Evolutionary conservation across 2,888 invertebrate genomes (phyloP).

Genomic region (Allolobophora icterica): DNA sequence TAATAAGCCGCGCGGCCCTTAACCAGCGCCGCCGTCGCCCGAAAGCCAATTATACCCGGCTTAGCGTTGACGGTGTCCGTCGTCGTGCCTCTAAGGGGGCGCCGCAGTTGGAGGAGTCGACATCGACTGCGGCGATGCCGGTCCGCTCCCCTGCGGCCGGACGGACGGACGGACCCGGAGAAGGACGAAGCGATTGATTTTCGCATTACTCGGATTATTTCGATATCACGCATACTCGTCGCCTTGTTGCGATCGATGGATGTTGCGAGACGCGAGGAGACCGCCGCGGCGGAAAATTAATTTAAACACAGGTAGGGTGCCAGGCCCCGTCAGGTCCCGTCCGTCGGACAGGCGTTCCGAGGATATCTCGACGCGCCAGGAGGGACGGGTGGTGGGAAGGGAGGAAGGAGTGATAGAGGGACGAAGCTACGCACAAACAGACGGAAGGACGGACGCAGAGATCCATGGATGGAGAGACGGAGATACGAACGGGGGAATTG

Average conservation of each 20-base stretch:
- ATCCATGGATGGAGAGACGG: background rate
- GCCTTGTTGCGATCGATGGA: constrained; percentile 11
- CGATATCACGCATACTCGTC: background rate
- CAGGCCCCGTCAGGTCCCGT: background rate
- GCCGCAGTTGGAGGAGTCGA: background rate
- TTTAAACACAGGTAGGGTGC: constrained; percentile 9
- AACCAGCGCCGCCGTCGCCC: background rate
- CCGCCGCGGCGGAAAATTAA: background rate
- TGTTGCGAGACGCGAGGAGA: background rate
- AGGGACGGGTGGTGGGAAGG: background rate
- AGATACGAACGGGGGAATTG: background rate
- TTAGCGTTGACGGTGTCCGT: constrained; percentile 11
- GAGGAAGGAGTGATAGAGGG: background rate
- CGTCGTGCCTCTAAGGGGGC: background rate
- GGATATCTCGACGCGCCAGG: constrained; percentile 1
- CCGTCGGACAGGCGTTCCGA: background rate
- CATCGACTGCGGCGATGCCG: background rate
- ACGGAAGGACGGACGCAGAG: background rate
- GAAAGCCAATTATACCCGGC: constrained; percentile 12
- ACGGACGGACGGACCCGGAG: background rate
- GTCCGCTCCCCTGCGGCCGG: background rate
- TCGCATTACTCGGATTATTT: constrained; percentile 26
- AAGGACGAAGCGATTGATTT: constrained; percentile 27
- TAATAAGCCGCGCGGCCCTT: constrained; percentile 1
- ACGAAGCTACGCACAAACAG: background rate